These are phyloP conservation scores for Dolichotis patagonum DNA, from an alignment of 2,113 vertebrate species.

Conservation along the genomic window DNA sequence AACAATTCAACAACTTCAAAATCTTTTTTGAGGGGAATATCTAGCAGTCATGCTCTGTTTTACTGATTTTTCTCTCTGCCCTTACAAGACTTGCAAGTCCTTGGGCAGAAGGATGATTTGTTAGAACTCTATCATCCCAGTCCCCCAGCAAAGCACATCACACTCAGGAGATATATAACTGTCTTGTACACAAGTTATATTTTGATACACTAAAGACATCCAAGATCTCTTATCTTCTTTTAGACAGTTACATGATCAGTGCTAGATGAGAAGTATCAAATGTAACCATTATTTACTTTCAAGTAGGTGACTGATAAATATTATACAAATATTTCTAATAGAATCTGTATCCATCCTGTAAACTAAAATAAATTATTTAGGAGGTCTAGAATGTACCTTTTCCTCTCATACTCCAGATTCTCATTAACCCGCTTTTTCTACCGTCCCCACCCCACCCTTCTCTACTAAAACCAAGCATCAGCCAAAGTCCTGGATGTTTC, in stretches of 20 bases:
- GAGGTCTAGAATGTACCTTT: not conserved
- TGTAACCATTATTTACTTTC: not conserved
- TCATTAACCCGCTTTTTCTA: not conserved
- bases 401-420: not conserved
- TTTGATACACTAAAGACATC: not conserved
- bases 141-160: too few relatives aligned
- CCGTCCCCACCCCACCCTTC: not conserved
- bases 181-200: not conserved
- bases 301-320: not conserved
- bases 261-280: not conserved
- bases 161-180: not conserved
- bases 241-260: constrained; percentile 12
- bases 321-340: not conserved
- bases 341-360: not conserved
- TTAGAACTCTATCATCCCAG: not conserved
- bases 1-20: constrained; percentile 32
- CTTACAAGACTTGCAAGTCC: not conserved
- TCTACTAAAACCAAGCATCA: not conserved
- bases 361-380: not conserved
- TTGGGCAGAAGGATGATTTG: not conserved
- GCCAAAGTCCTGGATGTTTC: not conserved
- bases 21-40: not conserved
- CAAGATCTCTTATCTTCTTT: not conserved
- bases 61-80: not conserved
- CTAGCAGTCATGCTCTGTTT: not conserved